Evolutionary conservation across 2,797 vertebrate genomes (phyloP).

Genomic region (Liasis olivaceus): DNA sequence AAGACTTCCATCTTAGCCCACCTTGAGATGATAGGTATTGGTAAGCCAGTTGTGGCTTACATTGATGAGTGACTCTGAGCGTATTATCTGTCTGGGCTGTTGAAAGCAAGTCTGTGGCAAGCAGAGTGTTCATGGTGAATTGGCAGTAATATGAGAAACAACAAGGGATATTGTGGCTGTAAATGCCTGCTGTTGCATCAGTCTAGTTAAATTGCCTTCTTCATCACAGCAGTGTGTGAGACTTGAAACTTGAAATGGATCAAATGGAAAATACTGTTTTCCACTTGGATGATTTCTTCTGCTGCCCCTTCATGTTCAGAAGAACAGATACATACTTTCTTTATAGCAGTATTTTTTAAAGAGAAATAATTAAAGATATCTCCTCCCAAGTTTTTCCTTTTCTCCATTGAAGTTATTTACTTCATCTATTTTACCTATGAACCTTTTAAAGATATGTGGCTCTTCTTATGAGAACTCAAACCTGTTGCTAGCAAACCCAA

Average conservation of each 20-base stretch:
- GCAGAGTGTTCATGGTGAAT: background rate
- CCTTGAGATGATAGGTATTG: no score
- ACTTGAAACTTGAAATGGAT: background rate
- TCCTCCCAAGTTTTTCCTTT: background rate
- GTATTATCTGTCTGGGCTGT: background rate
- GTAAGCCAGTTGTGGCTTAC: background rate
- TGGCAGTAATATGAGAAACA: background rate
- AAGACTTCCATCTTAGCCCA: background rate
- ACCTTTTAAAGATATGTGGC: background rate
- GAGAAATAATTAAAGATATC: background rate
- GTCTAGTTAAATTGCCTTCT: background rate
- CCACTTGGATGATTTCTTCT: background rate
- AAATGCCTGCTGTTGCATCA: background rate
- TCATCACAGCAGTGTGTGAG: background rate
- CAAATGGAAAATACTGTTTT: background rate
- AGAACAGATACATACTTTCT: background rate
- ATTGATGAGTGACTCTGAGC: background rate
- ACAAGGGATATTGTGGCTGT: background rate
- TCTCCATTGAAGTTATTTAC: background rate
- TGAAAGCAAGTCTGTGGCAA: background rate
- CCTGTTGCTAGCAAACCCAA: background rate
- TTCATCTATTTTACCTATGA: background rate
- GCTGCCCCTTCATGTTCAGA: background rate
- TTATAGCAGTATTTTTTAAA: background rate
- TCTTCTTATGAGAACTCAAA: background rate